A percentile compares a stretch with the other conserved stretches of the same genome.
Evolutionary conservation across 1,140 invertebrate species (phyloP).

Genomic region (Apis laboriosa): DNA sequence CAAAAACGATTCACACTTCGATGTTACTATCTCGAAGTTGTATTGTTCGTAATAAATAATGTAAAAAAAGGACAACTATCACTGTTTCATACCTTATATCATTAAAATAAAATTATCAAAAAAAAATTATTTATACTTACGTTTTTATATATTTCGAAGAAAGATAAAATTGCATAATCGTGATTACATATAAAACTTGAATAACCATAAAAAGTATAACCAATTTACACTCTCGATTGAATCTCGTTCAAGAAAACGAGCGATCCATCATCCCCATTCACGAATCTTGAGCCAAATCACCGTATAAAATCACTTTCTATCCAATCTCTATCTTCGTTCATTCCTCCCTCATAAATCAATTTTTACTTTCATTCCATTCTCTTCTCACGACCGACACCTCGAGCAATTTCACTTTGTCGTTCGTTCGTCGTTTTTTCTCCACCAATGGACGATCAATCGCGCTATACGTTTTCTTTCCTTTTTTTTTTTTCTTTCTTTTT

Average conservation of each 20-base stretch:
- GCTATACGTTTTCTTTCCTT: not conserved
- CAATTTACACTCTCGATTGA: not conserved
- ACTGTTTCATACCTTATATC: not conserved
- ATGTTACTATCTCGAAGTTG: constrained; percentile 34
- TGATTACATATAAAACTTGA: not conserved
- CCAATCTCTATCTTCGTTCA: constrained; percentile 4
- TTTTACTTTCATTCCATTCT: constrained; percentile 49
- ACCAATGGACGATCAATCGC: too few species aligned
- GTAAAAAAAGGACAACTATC: not conserved
- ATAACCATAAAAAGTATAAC: not conserved
- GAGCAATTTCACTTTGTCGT: constrained; percentile 27
- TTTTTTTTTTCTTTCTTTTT: too few species aligned
- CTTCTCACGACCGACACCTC: constrained; percentile 30
- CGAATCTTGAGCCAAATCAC: not conserved
- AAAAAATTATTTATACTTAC: too few species aligned
- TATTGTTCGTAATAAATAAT: constrained; percentile 41
- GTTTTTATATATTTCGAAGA: too few species aligned
- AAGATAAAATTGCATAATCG: too few species aligned
- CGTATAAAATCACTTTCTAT: constrained; percentile 30
- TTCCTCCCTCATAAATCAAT: constrained; percentile 1
- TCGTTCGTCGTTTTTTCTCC: not conserved
- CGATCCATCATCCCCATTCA: not conserved
- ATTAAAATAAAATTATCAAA: not conserved
- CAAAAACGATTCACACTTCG: constrained; percentile 34
- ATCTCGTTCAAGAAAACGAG: not conserved